Conservation (phyloP, 2,113 vertebrate species). For the Thermophis baileyi region DNA sequence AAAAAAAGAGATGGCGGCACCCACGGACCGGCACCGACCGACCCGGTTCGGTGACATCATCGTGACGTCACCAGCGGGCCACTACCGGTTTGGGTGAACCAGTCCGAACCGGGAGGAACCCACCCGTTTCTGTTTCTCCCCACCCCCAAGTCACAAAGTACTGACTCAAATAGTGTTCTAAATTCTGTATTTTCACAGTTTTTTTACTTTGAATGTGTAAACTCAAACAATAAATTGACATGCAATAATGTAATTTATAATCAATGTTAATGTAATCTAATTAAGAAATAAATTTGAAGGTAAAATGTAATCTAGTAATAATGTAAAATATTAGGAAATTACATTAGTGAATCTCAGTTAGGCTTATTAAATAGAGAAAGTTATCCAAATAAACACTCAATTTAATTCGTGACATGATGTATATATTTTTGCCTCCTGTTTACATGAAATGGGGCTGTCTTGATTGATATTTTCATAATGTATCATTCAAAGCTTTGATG, state of each 20-base stretch:
- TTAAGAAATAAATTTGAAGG: neutral
- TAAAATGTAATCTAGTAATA: neutral
- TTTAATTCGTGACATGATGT: slow-evolving; percentile 15
- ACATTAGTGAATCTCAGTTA: neutral
- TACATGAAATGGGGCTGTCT: slow-evolving; percentile 1
- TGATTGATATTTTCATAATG: neutral
- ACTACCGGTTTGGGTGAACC: too few relatives aligned
- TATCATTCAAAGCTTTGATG: slow-evolving; percentile 10
- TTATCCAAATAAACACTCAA: neutral
- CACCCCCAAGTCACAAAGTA: neutral
- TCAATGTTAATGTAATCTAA: neutral
- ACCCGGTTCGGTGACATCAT: too few relatives aligned
- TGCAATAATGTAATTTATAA: neutral
- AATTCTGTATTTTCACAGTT: neutral
- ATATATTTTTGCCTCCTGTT: slow-evolving; percentile 9
- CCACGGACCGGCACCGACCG: too few relatives aligned
- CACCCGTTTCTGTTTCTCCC: too few relatives aligned
- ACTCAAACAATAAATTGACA: neutral
- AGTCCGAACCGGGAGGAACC: too few relatives aligned
- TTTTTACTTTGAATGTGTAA: neutral
- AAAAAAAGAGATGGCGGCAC: too few relatives aligned
- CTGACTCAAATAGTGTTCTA: neutral
- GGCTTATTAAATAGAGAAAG: neutral
- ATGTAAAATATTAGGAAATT: neutral
- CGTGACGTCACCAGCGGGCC: too few relatives aligned